Base-by-base conservation (phyloP, 2,888 invertebrate species). In the Hemistola chrysoprasaria region DNA sequence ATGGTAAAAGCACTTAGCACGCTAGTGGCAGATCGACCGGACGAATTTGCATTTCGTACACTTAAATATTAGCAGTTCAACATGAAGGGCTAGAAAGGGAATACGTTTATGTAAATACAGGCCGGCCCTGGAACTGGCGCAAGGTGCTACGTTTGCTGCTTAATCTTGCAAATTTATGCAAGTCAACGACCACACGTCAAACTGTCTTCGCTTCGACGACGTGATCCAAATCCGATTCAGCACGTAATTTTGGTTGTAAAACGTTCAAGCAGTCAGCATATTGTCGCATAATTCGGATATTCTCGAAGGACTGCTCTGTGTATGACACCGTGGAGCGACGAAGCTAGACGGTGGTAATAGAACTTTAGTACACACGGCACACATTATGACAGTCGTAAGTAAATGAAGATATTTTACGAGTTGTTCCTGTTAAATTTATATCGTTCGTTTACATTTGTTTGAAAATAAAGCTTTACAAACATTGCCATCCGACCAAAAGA, bases 101-200 rank as follows among this genome's bases (percentile, higher is more conserved):
- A 73, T 69, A 78, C 70, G 74, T 76, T 76, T 82, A 83, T 81
- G 81, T 77, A 79, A 84, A 80, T 79, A 73, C 59, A 65, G 62
- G 69, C 72, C 71, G 64, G 72, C 69, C 68, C 71, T 66, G 66
- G 66, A 38, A 27, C 25, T 30, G 26, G 50, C 40, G 50, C 39
- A 46, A 44, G 46, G 41, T 39, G 62, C 62, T 60, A 51, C 60
- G 64, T 71, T 63, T 58, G 56, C 76, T 70, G 71, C 67, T 86
- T 86, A 83, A 80, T 82, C 80, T 83, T 85, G 86, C 81, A 86
- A 87, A 87, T 86, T 82, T 87, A 87, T 87, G 86, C 86, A 82
- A 87, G 78, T 75, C 78, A 77, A 70, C 74, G 78, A 74, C 82
- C 78, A 75, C 82, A 80, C 78, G 81, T 83, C 85, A 84, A 80